Evolutionary conservation across 2,888 invertebrate species (phyloP), one percentile per base, ranked within the genome.

Genomic region (Rutpela maculata): DNA sequence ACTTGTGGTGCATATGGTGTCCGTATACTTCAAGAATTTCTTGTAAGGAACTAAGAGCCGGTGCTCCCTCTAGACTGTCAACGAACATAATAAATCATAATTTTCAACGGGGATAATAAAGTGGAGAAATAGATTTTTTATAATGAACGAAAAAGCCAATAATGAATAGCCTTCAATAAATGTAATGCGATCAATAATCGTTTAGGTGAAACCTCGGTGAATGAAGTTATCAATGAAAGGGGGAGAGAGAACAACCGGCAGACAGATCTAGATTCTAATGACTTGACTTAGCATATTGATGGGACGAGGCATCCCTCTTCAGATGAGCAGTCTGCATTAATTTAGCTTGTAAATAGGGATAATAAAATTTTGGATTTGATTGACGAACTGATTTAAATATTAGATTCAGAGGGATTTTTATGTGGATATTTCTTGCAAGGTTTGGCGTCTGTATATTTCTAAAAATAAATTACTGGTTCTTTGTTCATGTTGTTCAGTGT

Each of bases 201-300:
- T 70, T 70, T 70, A 70, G 70, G 70, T 70, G 70, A 60, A 60
- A 43, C 59, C 60, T 18, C 43, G 70, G 43, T 38, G 38, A 65
- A 70, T 60, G 59, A 50, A 75, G 70, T 65, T 70, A 75, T 75
- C 75, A 75, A 65, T 75, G 70, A 56, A 70, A 56, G 63, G 57
- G 69, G 43, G 56, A 65, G 38, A 22, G 69, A 55, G 69, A 75
- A 69, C 69, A 69, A 43, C 68, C 56, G 69, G 75, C 70, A 75
- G 63, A 75, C 75, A 70, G 70, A 75, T 75, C 75, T 70, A 56
- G 70, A 70, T 26, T 82, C 81, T 78, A 76, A 78, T 76, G 78
- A 73, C 75, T 68, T 69, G 75, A 78, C 78, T 78, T 73, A 75
- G 78, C 78, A 78, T 75, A 76, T 78, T 78, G 78, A 75, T 76